Percentiles rank a stretch among this genome's conserved stretches.
Evolutionary conservation across 2,888 invertebrate genomes (phyloP).

Genomic region (Chrysolina americana): DNA sequence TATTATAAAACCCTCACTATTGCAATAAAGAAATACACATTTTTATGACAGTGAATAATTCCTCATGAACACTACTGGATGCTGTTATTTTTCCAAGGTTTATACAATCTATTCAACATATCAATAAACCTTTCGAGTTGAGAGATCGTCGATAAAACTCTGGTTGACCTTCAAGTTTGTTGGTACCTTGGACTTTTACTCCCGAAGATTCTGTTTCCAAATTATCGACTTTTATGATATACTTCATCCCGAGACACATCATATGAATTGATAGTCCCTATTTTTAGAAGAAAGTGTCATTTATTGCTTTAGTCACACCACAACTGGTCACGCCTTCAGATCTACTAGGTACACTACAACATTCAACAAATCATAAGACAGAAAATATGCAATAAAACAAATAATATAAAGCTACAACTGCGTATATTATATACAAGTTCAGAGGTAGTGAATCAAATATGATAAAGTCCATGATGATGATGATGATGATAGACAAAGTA

Average conservation of each 20-base stretch:
- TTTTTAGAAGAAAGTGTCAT: conserved; percentile 48
- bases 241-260: conserved; percentile 31
- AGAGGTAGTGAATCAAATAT: conserved; percentile 60
- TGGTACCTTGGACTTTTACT: no score
- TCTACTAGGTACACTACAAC: conserved; percentile 45
- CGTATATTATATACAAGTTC: conserved; percentile 53
- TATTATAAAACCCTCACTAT: no score
- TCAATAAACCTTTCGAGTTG: no score
- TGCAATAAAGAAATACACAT: no score
- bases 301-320: conserved; percentile 69
- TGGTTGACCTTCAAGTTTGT: no score
- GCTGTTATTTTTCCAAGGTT: no score
- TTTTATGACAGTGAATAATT: no score
- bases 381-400: conserved; percentile 46
- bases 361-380: conserved; percentile 43
- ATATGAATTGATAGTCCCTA: conserved; percentile 22
- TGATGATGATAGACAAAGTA: conserved; percentile 41
- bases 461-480: conserved; percentile 24
- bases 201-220: neutral
- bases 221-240: neutral
- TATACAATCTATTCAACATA: no score
- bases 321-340: conserved; percentile 56
- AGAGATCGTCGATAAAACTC: no score
- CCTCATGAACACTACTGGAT: no score
- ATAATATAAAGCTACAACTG: conserved; percentile 46